Evolutionary conservation across 2,113 vertebrate genomes (phyloP).

Genomic region (Todiramphus chloris): DNA sequence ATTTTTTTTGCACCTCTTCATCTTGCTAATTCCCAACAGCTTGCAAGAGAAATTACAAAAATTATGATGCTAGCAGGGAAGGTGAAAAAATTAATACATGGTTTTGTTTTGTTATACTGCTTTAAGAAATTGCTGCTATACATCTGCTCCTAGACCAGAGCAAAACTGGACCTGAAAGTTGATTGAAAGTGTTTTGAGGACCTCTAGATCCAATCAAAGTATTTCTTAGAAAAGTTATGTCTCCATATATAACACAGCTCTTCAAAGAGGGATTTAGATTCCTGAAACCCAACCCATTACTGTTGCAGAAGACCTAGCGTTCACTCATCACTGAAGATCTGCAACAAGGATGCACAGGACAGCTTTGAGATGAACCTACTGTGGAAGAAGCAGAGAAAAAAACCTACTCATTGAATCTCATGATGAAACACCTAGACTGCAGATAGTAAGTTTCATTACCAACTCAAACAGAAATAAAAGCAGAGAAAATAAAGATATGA

Average conservation of each 20-base stretch:
- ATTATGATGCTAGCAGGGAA: neutral
- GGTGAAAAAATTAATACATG: accelerated
- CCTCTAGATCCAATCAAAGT: neutral
- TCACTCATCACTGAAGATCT: neutral
- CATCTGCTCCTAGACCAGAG: neutral
- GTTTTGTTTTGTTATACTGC: neutral
- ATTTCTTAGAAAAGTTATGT: neutral
- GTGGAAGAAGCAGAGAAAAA: neutral
- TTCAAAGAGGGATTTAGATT: neutral
- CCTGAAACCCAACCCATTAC: neutral
- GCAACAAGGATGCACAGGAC: neutral
- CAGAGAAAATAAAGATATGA: neutral
- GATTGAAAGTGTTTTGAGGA: neutral
- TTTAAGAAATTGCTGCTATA: neutral
- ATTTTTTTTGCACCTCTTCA: neutral
- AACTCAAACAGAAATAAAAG: neutral
- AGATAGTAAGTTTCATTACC: neutral
- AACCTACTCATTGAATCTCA: neutral
- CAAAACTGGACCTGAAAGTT: neutral
- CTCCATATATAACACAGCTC: neutral
- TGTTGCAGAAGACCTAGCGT: neutral
- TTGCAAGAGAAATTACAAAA: neutral
- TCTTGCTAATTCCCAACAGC: neutral
- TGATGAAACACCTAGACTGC: neutral
- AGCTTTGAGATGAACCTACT: neutral